A percentile compares a stretch with the other conserved stretches of the same genome.
Conservation (phyloP, 2,888 invertebrate genomes). For the Mythimna lalbum region DNA sequence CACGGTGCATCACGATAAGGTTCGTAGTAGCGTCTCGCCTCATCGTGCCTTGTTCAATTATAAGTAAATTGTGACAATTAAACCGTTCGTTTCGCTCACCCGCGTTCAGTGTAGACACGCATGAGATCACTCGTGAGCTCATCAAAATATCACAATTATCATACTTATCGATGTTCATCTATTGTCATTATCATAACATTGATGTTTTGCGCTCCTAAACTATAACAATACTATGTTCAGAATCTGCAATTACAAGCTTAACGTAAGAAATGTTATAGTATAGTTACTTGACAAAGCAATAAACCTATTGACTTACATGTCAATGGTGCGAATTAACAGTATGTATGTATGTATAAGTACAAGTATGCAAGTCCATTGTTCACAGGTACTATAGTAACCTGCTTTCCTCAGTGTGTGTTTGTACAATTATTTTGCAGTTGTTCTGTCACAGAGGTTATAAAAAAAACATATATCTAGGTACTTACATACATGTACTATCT, state of each 20-base stretch:
- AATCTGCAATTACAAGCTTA: background rate
- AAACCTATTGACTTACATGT: slow-evolving; percentile 56
- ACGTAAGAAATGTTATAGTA: slow-evolving; percentile 17
- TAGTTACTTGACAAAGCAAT: slow-evolving; percentile 17
- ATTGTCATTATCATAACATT: slow-evolving; percentile 55
- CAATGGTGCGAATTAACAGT: slow-evolving; percentile 57
- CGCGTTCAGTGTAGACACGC: slow-evolving; percentile 59
- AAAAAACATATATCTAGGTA: background rate
- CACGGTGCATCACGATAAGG: slow-evolving; percentile 58
- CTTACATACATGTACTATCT: background rate
- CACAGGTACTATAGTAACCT: slow-evolving; percentile 38
- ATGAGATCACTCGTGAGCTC: slow-evolving; percentile 85
- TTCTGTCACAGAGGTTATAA: background rate
- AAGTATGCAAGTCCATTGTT: slow-evolving; percentile 50
- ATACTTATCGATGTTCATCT: slow-evolving; percentile 52
- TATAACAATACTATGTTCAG: slow-evolving; percentile 4
- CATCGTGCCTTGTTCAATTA: slow-evolving; percentile 69
- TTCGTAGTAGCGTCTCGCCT: slow-evolving; percentile 37
- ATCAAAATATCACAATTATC: slow-evolving; percentile 74
- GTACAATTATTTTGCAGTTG: slow-evolving; percentile 9
- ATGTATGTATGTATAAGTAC: slow-evolving; percentile 15
- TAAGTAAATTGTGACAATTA: slow-evolving; percentile 80
- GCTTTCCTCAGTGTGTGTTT: slow-evolving; percentile 39
- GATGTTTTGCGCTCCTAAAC: slow-evolving; percentile 24
- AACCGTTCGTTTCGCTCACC: slow-evolving; percentile 73